Evolutionary conservation across 37 sponge, comb jelly and placozoan species (phyloP).

Genomic region (Ephydatia muelleri): DNA sequence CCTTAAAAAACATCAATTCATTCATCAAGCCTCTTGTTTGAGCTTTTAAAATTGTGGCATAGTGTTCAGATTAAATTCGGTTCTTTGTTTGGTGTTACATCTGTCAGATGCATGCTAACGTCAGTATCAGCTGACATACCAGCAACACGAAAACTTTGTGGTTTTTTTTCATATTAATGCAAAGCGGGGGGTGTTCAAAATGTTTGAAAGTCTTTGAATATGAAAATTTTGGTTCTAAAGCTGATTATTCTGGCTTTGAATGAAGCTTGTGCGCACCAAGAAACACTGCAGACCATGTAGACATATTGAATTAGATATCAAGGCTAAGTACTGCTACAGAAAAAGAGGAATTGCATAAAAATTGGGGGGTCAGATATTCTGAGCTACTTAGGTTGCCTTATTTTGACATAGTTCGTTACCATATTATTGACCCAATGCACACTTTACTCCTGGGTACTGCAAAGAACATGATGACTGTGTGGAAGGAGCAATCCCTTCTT

Average conservation of each 20-base stretch:
- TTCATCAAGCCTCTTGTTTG: conserved; percentile 26
- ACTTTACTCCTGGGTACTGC: conserved; percentile 49
- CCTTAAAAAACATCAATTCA: conserved; percentile 9
- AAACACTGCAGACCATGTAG: conserved; percentile 3
- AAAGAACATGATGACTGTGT: conserved; percentile 26
- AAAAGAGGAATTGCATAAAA: conserved; percentile 15
- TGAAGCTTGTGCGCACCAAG: conserved; percentile 9
- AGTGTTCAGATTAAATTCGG: background rate
- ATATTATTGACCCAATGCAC: conserved; percentile 49
- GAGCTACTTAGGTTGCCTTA: conserved; percentile 41
- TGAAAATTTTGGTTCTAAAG: conserved; percentile 30
- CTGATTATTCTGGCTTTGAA: conserved; percentile 34
- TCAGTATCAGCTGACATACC: no score
- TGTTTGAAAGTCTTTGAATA: conserved; percentile 26
- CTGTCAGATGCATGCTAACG: conserved; percentile 18
- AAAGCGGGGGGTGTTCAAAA: conserved; percentile 14
- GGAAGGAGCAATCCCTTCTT: conserved; percentile 8
- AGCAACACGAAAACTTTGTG: no score
- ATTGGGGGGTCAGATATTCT: conserved; percentile 36
- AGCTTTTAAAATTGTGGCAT: conserved; percentile 17
- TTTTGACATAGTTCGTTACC: conserved; percentile 1
- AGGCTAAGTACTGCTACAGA: no score
- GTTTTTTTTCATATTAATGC: no score
- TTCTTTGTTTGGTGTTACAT: background rate
- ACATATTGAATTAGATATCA: no score